Conservation (phyloP, 2,797 vertebrate species). For the Labeo calbasu region DNA sequence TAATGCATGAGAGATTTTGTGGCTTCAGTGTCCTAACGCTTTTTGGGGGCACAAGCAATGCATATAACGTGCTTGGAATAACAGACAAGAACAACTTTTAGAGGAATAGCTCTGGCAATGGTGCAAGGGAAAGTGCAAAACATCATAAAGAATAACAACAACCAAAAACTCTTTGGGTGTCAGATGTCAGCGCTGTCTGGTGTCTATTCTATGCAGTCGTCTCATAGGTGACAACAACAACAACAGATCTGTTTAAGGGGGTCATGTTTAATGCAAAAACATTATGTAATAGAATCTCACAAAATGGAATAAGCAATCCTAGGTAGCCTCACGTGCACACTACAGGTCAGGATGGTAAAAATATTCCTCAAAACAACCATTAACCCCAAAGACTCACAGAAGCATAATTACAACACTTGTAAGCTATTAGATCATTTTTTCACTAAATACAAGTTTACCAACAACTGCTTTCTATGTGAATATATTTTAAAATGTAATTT, state of each 20-base stretch:
- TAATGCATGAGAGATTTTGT: not conserved
- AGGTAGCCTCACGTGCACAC: not conserved
- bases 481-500: too few species aligned
- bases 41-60: conserved; percentile 5
- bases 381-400: not conserved
- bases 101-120: not conserved
- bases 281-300: too few species aligned
- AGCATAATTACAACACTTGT: not conserved
- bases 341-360: conserved; percentile 3
- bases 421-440: not conserved
- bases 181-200: conserved; percentile 2
- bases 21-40: not conserved
- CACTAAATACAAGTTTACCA: not conserved
- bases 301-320: conserved; percentile 11
- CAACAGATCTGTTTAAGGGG: conserved; percentile 17
- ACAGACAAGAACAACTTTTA: not conserved
- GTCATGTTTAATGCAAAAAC: conserved; percentile 21
- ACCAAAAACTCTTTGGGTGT: conserved; percentile 22
- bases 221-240: not conserved
- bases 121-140: not conserved
- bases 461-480: too few species aligned
- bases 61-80: not conserved
- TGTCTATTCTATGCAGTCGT: not conserved
- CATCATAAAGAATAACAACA: not conserved
- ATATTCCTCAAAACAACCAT: conserved; percentile 11